Conservation (phyloP, 2,888 invertebrate species). For the Drosophila anomelani region DNA sequence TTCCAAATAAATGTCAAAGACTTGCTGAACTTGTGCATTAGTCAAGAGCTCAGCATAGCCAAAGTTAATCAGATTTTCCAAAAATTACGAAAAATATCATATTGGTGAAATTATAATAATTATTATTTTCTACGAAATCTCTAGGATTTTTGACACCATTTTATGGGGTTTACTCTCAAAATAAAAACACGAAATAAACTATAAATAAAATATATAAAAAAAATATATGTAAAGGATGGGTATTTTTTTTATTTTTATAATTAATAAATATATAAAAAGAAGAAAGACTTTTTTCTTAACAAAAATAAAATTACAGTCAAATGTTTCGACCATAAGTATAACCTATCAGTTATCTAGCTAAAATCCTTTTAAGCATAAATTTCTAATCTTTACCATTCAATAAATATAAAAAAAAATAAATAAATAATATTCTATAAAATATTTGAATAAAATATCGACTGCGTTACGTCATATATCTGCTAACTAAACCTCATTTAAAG, state of each 20-base stretch:
- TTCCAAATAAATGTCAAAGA: constrained; percentile 31
- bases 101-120: neutral
- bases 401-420: neutral
- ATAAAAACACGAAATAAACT: too few relatives aligned
- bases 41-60: neutral
- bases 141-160: too few relatives aligned
- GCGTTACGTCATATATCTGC: neutral
- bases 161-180: too few relatives aligned
- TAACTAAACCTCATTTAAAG: neutral
- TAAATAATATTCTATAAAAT: neutral
- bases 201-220: too few relatives aligned
- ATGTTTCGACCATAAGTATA: too few relatives aligned
- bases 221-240: too few relatives aligned
- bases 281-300: too few relatives aligned
- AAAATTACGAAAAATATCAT: too few relatives aligned
- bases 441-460: neutral
- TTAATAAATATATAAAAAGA: too few relatives aligned
- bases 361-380: neutral
- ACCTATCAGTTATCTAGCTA: neutral
- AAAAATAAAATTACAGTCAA: too few relatives aligned
- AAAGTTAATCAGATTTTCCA: neutral
- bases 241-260: too few relatives aligned
- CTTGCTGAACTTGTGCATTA: constrained; percentile 3
- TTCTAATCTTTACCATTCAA: neutral
- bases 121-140: too few relatives aligned